These are phyloP conservation scores for Lordiphosa fenestrarum DNA, from an alignment of 2,888 invertebrate species.

Conservation along the genomic window DNA sequence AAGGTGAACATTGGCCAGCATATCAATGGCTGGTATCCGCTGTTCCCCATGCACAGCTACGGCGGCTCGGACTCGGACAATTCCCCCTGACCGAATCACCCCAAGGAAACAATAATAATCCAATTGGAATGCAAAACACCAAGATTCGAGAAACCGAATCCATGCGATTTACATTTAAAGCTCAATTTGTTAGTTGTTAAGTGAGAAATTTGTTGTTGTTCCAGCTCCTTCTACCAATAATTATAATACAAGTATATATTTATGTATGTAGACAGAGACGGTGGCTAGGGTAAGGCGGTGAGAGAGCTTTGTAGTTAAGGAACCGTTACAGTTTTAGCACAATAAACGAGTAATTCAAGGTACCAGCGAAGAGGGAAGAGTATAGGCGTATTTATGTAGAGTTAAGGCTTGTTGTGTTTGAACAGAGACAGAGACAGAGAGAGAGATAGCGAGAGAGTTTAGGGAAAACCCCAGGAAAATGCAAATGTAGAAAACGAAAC, in stretches of 20 bases:
- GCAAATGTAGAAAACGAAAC: conserved; percentile 31
- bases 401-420: conserved; percentile 48
- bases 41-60: conserved; percentile 92
- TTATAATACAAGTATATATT: too few relatives aligned
- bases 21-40: conserved; percentile 94
- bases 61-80: conserved; percentile 84
- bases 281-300: conserved; percentile 26
- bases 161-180: conserved; percentile 41
- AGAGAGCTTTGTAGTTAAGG: conserved; percentile 57
- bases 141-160: conserved; percentile 41
- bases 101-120: conserved; percentile 42
- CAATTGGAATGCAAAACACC: conserved; percentile 53
- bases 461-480: conserved; percentile 9
- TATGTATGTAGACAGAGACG: not conserved
- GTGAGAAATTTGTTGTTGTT: conserved; percentile 16
- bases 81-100: conserved; percentile 80
- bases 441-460: conserved; percentile 35
- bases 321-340: conserved; percentile 49
- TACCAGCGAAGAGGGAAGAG: conserved; percentile 38
- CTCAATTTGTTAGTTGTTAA: conserved; percentile 71
- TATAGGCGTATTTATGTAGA: conserved; percentile 30
- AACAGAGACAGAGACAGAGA: too few relatives aligned
- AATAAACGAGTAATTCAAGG: conserved; percentile 51
- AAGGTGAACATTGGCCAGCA: conserved; percentile 88
- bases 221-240: not conserved